Base-by-base conservation (phyloP, 2,113 vertebrate genomes). In the Edolisoma coerulescens region DNA sequence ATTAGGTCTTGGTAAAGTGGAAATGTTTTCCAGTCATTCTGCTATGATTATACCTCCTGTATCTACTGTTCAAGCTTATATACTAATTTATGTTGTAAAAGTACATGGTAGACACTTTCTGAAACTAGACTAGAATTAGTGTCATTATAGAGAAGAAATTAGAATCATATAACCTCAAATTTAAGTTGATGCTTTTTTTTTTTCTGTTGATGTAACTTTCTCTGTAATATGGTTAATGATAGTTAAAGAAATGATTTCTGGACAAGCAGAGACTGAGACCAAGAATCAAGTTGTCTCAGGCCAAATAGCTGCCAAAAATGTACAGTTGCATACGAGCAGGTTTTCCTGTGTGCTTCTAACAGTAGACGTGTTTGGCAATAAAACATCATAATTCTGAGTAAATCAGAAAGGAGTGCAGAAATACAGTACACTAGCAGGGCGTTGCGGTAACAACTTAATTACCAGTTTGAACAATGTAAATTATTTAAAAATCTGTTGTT, bases 291-390 rank as follows among this genome's bases (percentile, higher is more conserved):
- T 44, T 63, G 16, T 44, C 22, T 63, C 24, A 63, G 85, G 49
- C 54, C 10, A 79, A 42, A 8, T 42, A 77, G 49, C 44, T 65
- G 13, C 30, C 30, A 39, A 84, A 95, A n/a, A 14, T 0, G 1
- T 13, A 33, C 53, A 17, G 32, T 30, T 8, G 16, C 11, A 41
- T 27, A 35, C 0, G 0, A 74, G 26, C 16, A 53, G 50, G 37
- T 63, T 92, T 95, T 81, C 60, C 35, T 26, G 1, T 54, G 18
- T 87, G n/a, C 42, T 50, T 44, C 3, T 75, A 59, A 49, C 10
- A 50, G 5, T 42, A 61, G 63, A 44, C 18, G 16, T 1, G 0
- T 82, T 78, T 60, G 44, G 13, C 45, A 81, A 11, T 75, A 64
- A 69, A 61, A 19, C 11, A n/a, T 56, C 3, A 18, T 79, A 24